Base-by-base conservation (phyloP, 2,888 invertebrate species). In the Drosophila ochracea region DNA sequence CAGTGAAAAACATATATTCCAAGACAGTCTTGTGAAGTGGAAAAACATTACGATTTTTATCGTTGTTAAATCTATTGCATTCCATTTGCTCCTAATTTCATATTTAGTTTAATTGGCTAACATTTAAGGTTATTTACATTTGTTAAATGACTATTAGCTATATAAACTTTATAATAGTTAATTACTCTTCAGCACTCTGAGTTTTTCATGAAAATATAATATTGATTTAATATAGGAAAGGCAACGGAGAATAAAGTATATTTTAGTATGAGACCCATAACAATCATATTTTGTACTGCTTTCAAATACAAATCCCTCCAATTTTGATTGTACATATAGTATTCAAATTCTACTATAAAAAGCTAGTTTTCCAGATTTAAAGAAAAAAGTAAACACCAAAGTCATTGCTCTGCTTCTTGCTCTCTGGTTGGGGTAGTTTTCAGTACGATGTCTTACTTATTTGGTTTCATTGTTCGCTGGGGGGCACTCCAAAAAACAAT, bases 401-500 rank as follows among this genome's bases (percentile, higher is more conserved):
- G 53, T 43, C 31, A 43, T 43, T 58, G 58, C 58, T 21, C 58
- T 58, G n/a, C 41, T 33, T 28, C 30, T 52, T 11, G 6, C 35
- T 37, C 39, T 33, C 16, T n/a, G 33, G 9, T 35, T 49, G 43
- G 50, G 33, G 28, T 41, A 41, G n/a, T n/a, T 21, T 39, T 49
- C 25, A 52, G 60, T 69, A 41, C 69, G 53, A 66, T 76, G 58
- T 67, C 58, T 49, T 52, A 47, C 33, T 50, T 39, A 35, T 47
- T n/a, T 28, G n/a, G 43, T 31, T 57, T 25, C 43, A 72, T 72
- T 72, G 72, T 72, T 67, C 39, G 65, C 13, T 33, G 11, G 30
- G n/a, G 47, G 35, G n/a, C 35, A 64, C 70, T 71, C 31, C 37
- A 58, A 71, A 68, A 25, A 33, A 70, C 70, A 72, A 72, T 63